Evolutionary conservation across 2,888 invertebrate genomes (phyloP).

Genomic region (Drosophila prostipennis): DNA sequence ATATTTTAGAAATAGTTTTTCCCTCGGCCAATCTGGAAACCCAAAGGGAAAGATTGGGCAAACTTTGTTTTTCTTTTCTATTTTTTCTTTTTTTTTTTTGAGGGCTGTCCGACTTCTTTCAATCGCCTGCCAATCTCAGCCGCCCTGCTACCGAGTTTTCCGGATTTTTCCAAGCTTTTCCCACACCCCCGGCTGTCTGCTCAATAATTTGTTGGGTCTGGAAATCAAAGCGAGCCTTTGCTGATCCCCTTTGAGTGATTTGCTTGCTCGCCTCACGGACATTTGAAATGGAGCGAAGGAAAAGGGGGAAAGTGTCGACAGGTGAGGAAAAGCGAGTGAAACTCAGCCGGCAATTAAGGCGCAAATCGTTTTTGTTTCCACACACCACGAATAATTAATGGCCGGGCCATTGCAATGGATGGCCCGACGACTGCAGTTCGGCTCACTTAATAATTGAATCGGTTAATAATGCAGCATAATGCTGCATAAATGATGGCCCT

Average conservation of each 20-base stretch:
- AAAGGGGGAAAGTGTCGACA: conserved; percentile 9
- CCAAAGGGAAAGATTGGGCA: not conserved
- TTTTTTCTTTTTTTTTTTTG: not conserved
- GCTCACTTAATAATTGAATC: conserved; percentile 50
- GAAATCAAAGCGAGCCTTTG: conserved; percentile 55
- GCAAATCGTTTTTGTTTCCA: conserved; percentile 42
- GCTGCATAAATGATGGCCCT: conserved; percentile 49
- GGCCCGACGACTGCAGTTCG: conserved; percentile 11
- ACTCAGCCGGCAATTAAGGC: conserved; percentile 46
- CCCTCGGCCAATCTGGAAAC: not conserved
- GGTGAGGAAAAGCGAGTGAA: conserved; percentile 38
- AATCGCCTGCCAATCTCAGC: conserved; percentile 33
- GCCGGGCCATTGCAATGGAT: conserved; percentile 15
- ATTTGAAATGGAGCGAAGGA: conserved; percentile 30
- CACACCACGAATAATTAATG: conserved; percentile 37
- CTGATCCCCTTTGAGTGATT: conserved; percentile 64
- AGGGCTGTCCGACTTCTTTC: conserved; percentile 29
- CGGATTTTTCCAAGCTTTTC: not conserved
- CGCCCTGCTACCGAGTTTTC: not conserved
- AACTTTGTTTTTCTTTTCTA: conserved; percentile 17
- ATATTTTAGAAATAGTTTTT: conserved; percentile 26
- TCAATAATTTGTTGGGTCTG: conserved; percentile 52
- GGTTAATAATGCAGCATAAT: conserved; percentile 52
- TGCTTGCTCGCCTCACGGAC: conserved; percentile 47
- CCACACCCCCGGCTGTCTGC: conserved; percentile 11